Base-by-base conservation (phyloP, 2,888 invertebrate species). In the Dysmachus trigonus region DNA sequence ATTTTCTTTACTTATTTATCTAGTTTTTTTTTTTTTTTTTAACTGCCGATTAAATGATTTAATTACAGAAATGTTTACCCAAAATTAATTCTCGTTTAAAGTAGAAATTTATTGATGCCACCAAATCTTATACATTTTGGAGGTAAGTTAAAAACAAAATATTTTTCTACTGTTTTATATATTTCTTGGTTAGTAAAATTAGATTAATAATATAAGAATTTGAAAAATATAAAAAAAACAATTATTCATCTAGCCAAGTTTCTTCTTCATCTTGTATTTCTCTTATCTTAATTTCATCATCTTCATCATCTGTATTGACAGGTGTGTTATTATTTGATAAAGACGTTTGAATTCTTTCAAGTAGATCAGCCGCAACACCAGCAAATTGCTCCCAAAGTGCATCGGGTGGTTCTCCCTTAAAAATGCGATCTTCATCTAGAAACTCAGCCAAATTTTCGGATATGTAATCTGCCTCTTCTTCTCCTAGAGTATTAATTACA, bases 311-410 rank as follows among this genome's bases (percentile, higher is more conserved):
- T 27, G 87, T 87, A 47, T 72, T 47, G 31, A 82, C 83, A 18
- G 88, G 88, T 30, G 87, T 87, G 72, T 88, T 87, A 51, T 41
- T 87, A 77, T 87, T 85, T 1, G 88, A 87, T 72, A 88, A 87
- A 1, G 88, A 88, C 22, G 90, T 89, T 87, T 92, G 92, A 87
- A 92, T 90, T 51, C 92, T 90, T 90, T 96, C 95, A 87, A 96
- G 90, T 86, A 96, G 91, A 89, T 96, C 96, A 62, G 96, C 94
- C 0, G 96, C 96, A 0, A 96, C 96, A 22, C 94, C 93, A 1
- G 95, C 95, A 89, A 96, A 95, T 89, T 96, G 95, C 90, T 96
- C 96, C 96, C 96, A 96, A 13, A 94, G 91, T 27, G 88, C 88
- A 89, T 90, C 90, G 85, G 88, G 89, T 41, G 87, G 87, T 22